Evolutionary conservation across 2,113 vertebrate species (phyloP).

Genomic region (Callithrix jacchus): DNA sequence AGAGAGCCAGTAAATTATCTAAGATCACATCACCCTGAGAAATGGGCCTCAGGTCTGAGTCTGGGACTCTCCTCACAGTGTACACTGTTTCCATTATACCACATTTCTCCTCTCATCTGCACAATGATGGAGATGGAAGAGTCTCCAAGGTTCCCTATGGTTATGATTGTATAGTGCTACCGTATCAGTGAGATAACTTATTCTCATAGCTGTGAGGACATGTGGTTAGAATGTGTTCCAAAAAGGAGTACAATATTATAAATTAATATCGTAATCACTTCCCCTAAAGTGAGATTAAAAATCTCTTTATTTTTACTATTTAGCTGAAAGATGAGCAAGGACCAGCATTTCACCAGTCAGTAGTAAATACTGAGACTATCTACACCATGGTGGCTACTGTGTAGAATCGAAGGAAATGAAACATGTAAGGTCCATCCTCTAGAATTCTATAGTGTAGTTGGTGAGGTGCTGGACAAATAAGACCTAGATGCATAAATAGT

Average conservation of each 20-base stretch:
- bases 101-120: too few species aligned
- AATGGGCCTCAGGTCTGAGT: neutral
- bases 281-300: neutral
- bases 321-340: neutral
- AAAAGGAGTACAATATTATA: neutral
- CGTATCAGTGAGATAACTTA: neutral
- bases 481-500: neutral
- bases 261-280: neutral
- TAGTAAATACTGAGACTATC: neutral
- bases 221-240: neutral
- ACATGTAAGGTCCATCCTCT: too few species aligned
- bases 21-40: rapidly evolving
- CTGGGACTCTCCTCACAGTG: neutral
- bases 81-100: neutral
- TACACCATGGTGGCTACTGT: rapidly evolving
- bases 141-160: neutral
- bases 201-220: neutral
- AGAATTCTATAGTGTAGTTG: rapidly evolving
- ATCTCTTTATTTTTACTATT: neutral
- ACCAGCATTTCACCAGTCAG: neutral
- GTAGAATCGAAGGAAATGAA: neutral
- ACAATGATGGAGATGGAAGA: neutral
- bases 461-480: neutral
- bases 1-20: neutral
- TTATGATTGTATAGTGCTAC: neutral